Base-by-base conservation (phyloP, 2,888 invertebrate genomes). In the Athrips mouffetella region DNA sequence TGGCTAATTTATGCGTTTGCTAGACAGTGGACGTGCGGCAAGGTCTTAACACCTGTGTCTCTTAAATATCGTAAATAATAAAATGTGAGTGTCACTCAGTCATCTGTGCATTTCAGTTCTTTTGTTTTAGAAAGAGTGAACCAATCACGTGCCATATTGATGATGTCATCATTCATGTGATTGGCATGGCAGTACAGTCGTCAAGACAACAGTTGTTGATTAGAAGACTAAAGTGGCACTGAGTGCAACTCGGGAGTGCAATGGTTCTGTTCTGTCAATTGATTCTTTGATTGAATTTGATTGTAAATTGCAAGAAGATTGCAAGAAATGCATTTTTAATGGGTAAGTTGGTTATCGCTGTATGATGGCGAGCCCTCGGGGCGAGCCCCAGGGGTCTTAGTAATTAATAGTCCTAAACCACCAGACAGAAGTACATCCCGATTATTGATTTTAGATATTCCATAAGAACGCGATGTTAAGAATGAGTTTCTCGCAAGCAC, bases 1-100 rank as follows among this genome's bases (percentile, higher is more conserved):
- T 68, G 62, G 66, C 64, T 72, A 75, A 76, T 75, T 70, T 75
- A 79, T 78, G 60, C 67, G 50, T 54, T 62, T 63, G 63, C 60
- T 57, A 54, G 42, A 49, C 47, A 61, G 60, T 60, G 58, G 52
- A 67, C 67, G 65, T 67, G 70, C 66, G 65, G 63, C 64, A 64
- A 59, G 59, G 50, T 42, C 48, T 40, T 41, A 56, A 63, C 66
- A 71, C 66, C 70, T 70, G 63, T 53, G 56, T 41, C 40, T 16
- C 39, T 41, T 49, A 45, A 37, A 48, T 51, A 45, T 60, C 60
- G 31, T 44, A 31, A 44, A 44, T 44, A 44, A 21, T 31, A 31
- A 30, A 21, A 44, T 29, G 18, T 30, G 15, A 42, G 20, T 15
- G 42, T 42, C 29, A 29, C 29, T 11, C n/a, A 13, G 18, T 42